Percentiles rank a stretch among this genome's conserved stretches.
Evolutionary conservation across 2,888 invertebrate species (phyloP).

Genomic region (Agonopterix heracliana): DNA sequence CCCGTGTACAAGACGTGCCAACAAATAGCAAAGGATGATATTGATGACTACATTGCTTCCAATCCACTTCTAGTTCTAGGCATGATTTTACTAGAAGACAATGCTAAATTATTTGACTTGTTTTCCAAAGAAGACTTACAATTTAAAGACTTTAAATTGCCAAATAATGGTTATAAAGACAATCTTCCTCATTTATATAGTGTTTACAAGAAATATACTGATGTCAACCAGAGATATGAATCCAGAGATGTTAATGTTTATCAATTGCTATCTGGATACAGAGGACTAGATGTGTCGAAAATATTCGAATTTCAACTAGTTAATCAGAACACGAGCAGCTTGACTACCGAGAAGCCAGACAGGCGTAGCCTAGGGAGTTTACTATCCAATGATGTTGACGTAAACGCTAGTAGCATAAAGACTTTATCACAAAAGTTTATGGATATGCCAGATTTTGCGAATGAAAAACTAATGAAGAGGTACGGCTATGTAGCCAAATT

Average conservation of each 20-base stretch:
- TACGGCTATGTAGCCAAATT: constrained; percentile 81
- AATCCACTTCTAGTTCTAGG: constrained; percentile 77
- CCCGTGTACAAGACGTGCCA: constrained; percentile 73
- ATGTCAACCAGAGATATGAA: constrained; percentile 48
- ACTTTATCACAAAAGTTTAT: constrained; percentile 52
- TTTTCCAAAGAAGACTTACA: constrained; percentile 60
- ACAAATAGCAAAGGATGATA: constrained; percentile 70
- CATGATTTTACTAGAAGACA: constrained; percentile 73
- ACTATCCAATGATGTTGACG: constrained; percentile 51
- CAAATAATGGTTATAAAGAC: constrained; percentile 60
- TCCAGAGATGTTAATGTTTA: constrained; percentile 75
- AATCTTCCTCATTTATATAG: constrained; percentile 75
- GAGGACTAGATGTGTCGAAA: constrained; percentile 76
- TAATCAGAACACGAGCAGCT: constrained; percentile 48
- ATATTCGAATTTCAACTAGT: constrained; percentile 76
- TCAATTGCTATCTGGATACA: constrained; percentile 79
- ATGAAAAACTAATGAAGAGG: constrained; percentile 75
- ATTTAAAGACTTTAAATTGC: constrained; percentile 63
- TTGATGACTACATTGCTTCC: constrained; percentile 69
- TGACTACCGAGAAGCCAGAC: constrained; percentile 52
- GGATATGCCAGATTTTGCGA: constrained; percentile 79
- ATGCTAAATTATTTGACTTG: constrained; percentile 66
- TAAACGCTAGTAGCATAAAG: constrained; percentile 50
- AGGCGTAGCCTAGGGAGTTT: constrained; percentile 64
- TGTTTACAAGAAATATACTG: constrained; percentile 70